Percentiles rank a stretch among this genome's conserved stretches.
These are phyloP conservation scores for Endotricha flammealis DNA, from an alignment of 2,888 invertebrate genomes.

Conservation along the genomic window DNA sequence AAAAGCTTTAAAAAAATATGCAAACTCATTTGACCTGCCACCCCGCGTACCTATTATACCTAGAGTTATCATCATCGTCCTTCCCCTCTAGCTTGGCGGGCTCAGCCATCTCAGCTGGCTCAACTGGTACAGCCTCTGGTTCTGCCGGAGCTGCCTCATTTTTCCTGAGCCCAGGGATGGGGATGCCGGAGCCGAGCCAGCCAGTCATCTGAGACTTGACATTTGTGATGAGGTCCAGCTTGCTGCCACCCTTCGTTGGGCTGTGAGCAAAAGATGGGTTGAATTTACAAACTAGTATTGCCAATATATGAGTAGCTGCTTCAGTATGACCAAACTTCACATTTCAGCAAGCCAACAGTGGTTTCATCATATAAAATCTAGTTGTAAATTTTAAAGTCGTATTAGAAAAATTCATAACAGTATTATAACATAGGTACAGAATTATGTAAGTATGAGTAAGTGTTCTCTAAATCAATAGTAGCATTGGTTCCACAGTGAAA, in stretches of 20 bases:
- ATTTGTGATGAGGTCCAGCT: conserved; percentile 90
- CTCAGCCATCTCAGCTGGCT: conserved; percentile 59
- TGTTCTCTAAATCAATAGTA: too few relatives aligned
- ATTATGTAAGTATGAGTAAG: too few relatives aligned
- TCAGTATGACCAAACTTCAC: too few relatives aligned
- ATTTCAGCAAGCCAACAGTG: too few relatives aligned
- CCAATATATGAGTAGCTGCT: neutral
- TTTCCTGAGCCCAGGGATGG: conserved; percentile 86
- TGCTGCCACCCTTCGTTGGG: conserved; percentile 84
- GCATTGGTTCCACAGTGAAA: too few relatives aligned
- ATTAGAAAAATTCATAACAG: too few relatives aligned
- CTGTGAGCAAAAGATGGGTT: conserved; percentile 54
- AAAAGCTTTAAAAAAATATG: conserved; percentile 24
- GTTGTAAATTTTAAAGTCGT: too few relatives aligned
- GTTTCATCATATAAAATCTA: too few relatives aligned
- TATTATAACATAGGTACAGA: too few relatives aligned
- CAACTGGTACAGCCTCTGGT: conserved; percentile 58
- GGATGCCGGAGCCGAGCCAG: conserved; percentile 87
- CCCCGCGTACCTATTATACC: conserved; percentile 87
- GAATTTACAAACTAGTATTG: neutral
- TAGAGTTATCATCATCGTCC: conserved; percentile 93
- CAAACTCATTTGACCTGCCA: conserved; percentile 74
- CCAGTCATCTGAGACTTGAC: conserved; percentile 92
- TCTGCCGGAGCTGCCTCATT: conserved; percentile 76
- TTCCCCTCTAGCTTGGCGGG: conserved; percentile 65